Evolutionary conservation across 2,113 vertebrate species (phyloP).

Genomic region (Leptosomus discolor): DNA sequence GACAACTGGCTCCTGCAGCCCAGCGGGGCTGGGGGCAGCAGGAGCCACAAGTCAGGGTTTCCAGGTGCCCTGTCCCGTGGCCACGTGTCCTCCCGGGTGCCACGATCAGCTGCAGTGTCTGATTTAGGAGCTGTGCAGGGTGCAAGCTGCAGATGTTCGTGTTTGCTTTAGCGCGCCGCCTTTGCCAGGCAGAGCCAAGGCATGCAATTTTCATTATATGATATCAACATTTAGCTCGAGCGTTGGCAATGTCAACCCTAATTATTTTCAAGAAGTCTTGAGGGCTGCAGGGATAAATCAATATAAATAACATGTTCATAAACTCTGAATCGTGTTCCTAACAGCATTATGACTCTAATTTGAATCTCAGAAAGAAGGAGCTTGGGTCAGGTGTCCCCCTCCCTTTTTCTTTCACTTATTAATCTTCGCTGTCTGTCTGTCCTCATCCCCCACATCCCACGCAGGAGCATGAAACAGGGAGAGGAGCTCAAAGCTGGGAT

Average conservation of each 20-base stretch:
- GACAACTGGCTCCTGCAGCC: rapidly evolving
- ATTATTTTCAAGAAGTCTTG: constrained; percentile 67
- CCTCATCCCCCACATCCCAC: neutral
- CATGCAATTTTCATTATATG: constrained; percentile 16
- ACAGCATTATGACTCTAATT: constrained; percentile 13
- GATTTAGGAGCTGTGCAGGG: neutral
- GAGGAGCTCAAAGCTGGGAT: neutral
- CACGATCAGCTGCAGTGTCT: too few relatives aligned
- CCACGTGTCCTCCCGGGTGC: neutral
- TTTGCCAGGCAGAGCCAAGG: neutral
- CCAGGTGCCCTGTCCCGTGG: neutral
- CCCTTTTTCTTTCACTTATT: constrained; percentile 12
- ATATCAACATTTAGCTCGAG: constrained; percentile 46
- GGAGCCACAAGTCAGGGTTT: rapidly evolving
- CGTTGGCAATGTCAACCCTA: constrained; percentile 51
- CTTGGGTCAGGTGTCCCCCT: neutral
- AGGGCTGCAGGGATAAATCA: constrained; percentile 67
- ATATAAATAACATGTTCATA: constrained; percentile 59
- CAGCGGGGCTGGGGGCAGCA: neutral
- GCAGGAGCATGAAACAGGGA: neutral
- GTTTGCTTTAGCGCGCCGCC: neutral
- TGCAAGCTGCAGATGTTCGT: neutral
- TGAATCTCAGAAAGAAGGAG: constrained; percentile 15
- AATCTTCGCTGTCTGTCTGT: neutral
- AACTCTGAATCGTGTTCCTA: constrained; percentile 36